Evolutionary conservation across 2,113 vertebrate genomes (phyloP), one percentile per base, ranked within the genome.

Genomic region (Ancistrus triradiatus): DNA sequence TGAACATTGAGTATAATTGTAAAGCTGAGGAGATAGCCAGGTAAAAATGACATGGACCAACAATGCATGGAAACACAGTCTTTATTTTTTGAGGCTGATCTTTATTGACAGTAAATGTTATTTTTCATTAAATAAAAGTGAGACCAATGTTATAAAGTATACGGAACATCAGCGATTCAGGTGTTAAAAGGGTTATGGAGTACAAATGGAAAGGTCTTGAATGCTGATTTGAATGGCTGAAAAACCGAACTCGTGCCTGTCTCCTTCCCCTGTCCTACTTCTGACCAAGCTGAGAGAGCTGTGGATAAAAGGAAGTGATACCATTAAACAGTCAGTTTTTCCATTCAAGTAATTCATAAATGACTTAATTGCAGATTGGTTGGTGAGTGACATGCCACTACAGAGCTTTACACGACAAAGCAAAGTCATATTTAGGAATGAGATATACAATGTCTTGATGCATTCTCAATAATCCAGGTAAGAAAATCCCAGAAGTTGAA

Each of bases 211-310:
- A 24, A 78, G 50, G 66, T 62, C 59, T 76, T 33, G 58, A 79
- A 67, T 76, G 63, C 71, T 70, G 73, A 72, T 74, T 69, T 72
- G 68, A 71, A 81, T 77, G 35, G 59, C 63, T 66, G 69, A 55
- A 59, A 64, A 73, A 59, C 28, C 27, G 51, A 57, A 50, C 3
- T 47, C 18, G 24, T n/a, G 2, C 38, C 37, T 17, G n/a, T 31
- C 37, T 7, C 35, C 43, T 38, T 52, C 31, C 52, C 24, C 57
- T 4, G 52, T 59, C 56, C 55, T 86, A 95, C 78, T 97, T 98
- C 65, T 97, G 92, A 74, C 95, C 94, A 68, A 97, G 92, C 4
- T 91, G 91, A 53, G 95, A 93, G 55, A 98, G 88, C 95, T 98
- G 80, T 75, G 84, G 60, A 70, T 10, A 60, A 72, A 75, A 43